Conservation (phyloP, 2,888 invertebrate genomes). For the Acanthacorydalis orientalis region DNA sequence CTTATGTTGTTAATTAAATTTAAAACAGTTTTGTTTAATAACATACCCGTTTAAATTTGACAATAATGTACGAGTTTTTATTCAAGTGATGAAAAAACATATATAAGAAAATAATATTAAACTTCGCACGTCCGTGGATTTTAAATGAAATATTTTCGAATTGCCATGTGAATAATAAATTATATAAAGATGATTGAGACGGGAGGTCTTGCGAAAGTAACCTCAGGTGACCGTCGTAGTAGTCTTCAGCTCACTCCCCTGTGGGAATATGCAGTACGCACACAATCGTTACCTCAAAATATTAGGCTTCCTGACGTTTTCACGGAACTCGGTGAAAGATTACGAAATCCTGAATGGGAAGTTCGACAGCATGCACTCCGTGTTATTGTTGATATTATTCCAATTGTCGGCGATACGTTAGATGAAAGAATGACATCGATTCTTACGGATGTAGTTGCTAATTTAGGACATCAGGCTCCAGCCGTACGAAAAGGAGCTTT, state of each 20-base stretch:
- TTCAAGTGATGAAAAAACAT: no score
- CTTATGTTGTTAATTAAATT: no score
- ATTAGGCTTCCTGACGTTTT: conserved; percentile 39
- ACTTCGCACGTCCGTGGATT: no score
- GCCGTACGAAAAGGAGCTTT: conserved; percentile 66
- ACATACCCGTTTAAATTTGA: no score
- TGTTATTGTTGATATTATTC: conserved; percentile 62
- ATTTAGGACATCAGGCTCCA: conserved; percentile 64
- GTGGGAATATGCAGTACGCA: conserved; percentile 66
- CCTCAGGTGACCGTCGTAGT: no score
- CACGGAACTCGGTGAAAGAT: conserved; percentile 50
- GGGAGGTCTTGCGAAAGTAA: no score
- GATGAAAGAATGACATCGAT: conserved; percentile 47
- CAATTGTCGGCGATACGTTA: conserved; percentile 43
- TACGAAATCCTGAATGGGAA: conserved; percentile 68
- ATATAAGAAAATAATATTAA: no score
- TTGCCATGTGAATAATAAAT: no score
- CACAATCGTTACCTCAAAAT: conserved; percentile 53
- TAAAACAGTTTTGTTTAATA: no score
- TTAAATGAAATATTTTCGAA: no score
- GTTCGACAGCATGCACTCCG: conserved; percentile 67
- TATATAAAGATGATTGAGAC: no score
- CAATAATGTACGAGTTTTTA: no score
- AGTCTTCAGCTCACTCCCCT: conserved; percentile 42
- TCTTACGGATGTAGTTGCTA: conserved; percentile 53